Evolutionary conservation across 2,113 vertebrate species (phyloP).

Genomic region (Tyrannus savana): DNA sequence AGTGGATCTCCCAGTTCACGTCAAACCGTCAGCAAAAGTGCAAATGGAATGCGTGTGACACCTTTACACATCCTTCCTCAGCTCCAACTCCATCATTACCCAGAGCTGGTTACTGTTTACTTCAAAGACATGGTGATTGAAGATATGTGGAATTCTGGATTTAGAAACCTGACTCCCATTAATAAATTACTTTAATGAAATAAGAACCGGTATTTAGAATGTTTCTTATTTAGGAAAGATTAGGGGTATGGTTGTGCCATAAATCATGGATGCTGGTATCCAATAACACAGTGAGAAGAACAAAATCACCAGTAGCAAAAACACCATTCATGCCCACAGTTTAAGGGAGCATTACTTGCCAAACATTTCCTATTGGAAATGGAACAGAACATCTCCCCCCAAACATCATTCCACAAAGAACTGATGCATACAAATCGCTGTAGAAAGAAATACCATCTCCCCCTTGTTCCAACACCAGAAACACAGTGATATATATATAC

Average conservation of each 20-base stretch:
- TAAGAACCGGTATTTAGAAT: conserved; percentile 22
- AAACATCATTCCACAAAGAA: background rate
- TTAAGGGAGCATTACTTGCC: background rate
- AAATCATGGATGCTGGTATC: conserved; percentile 15
- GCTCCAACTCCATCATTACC: conserved; percentile 41
- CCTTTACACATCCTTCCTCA: conserved; percentile 1
- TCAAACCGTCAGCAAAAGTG: conserved; percentile 30
- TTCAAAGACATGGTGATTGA: conserved; percentile 52
- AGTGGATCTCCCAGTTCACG: conserved; percentile 30
- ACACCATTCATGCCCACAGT: background rate
- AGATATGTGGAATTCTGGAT: conserved; percentile 30
- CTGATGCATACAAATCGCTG: background rate
- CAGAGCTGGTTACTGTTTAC: conserved; percentile 18
- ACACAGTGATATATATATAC: background rate
- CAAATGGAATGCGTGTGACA: conserved; percentile 38
- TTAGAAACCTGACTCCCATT: conserved; percentile 59
- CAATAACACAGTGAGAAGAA: background rate
- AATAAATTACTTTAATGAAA: conserved; percentile 61
- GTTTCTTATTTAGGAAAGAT: conserved; percentile 48
- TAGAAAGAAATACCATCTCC: background rate
- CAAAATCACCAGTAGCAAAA: conserved; percentile 25
- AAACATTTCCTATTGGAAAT: background rate
- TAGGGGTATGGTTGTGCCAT: background rate
- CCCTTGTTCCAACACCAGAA: background rate
- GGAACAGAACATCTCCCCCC: background rate